Evolutionary conservation across 2,113 vertebrate genomes (phyloP), one percentile per base, ranked within the genome.

Genomic region (Varanus komodoensis): DNA sequence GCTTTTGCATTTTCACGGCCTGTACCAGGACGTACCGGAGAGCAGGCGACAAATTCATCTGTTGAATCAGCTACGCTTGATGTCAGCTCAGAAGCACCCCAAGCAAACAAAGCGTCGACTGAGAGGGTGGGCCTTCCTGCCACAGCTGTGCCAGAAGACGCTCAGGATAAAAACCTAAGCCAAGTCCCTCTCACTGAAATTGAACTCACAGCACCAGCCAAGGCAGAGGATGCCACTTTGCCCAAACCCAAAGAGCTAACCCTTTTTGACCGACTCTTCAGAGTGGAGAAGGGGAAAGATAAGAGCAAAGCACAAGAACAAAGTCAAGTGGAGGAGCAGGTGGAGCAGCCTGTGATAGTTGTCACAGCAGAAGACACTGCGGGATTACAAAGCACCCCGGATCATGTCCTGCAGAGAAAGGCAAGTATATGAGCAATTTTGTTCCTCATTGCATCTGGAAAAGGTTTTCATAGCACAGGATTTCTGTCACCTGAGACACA

Each of bases 181-280:
- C 88, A 1, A 88, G 64, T 89, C 82, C 57, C 71, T 21, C 38
- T 77, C 50, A 3, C 11, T 0, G 93, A 92, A 89, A 0, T 52
- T 0, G 6, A 67, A 29, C 92, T 78, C 0, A 0, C 73, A 0
- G 81, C 52, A 0, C 78, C 93, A 0, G 92, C 3, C 0, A 88
- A 95, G 93, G 78, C 90, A 9, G 92, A 52, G 19, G 67, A 90
- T 68, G 84, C 0, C 0, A 87, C 87, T 0, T 0, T 77, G 32
- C 14, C 93, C 0, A 95, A 93, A 89, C 81, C 94, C 2, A 96
- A 84, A 79, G 93, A 92, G 91, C 4, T 96, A 69, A 95, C 90
- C 71, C 93, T 98, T 90, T 96, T 98, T 4, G 96, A 97, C 87
- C 98, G 95, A 89, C 88, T 98, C 90, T 98, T 98, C 95, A 98